Percentiles rank a stretch among this genome's conserved stretches.
phyloP scores from a whole-genome alignment of 2,888 invertebrate species.

The Synanthedon tipuliformis region DNA sequence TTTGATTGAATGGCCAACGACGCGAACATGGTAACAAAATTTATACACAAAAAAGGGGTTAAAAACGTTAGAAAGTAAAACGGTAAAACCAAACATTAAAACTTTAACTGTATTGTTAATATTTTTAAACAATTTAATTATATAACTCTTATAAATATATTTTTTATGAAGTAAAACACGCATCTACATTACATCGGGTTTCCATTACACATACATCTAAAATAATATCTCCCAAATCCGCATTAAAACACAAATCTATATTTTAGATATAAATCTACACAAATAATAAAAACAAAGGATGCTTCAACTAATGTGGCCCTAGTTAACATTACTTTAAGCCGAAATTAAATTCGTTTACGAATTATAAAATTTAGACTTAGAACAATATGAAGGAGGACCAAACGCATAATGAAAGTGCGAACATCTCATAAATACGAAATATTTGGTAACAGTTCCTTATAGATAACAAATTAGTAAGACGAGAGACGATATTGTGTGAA shows the following conservation, averaged over 20 bases:
- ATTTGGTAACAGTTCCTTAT: conserved; percentile 69
- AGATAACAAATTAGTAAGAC: conserved; percentile 23
- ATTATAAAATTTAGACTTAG: not conserved
- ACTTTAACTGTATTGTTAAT: conserved; percentile 20
- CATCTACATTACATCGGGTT: conserved; percentile 8
- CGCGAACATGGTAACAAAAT: conserved; percentile 47
- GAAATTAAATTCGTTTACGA: not conserved
- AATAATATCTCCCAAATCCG: conserved; percentile 23
- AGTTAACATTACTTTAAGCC: not conserved
- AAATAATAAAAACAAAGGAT: conserved; percentile 25
- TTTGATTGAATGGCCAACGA: conserved; percentile 41
- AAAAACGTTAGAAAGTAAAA: conserved; percentile 15
- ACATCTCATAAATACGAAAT: conserved; percentile 55
- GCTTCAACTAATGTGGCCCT: not conserved
- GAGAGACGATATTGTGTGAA: conserved; percentile 26
- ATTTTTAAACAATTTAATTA: conserved; percentile 24
- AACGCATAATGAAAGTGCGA: conserved; percentile 8
- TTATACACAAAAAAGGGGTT: conserved; percentile 13
- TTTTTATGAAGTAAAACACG: conserved; percentile 10
- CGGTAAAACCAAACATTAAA: conserved; percentile 26
- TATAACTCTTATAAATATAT: conserved; percentile 18
- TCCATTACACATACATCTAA: conserved; percentile 9
- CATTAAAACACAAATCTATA: conserved; percentile 14
- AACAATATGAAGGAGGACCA: not conserved
- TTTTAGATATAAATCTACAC: conserved; percentile 26